Evolutionary conservation across 1,140 invertebrate species (phyloP).

Genomic region (Drosophila auraria): DNA sequence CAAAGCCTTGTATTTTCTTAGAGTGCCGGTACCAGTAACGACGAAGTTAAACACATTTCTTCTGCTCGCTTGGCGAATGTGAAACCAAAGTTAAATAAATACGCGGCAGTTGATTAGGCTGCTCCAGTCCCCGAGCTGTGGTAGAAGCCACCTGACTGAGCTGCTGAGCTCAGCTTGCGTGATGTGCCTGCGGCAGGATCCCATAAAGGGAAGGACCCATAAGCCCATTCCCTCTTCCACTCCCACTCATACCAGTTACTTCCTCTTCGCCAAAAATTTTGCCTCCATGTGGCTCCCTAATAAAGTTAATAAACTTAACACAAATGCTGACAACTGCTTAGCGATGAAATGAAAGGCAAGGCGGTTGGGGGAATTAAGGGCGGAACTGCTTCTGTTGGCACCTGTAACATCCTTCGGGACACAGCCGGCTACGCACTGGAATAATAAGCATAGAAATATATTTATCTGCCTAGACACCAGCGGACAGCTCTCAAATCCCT

Average conservation of each 20-base stretch:
- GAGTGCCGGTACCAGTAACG: neutral
- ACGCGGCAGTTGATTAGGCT: conserved; percentile 77
- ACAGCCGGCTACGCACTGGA: conserved; percentile 67
- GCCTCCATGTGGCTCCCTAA: conserved; percentile 53
- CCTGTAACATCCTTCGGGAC: conserved; percentile 61
- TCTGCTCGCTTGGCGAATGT: conserved; percentile 58
- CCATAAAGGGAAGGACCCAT: conserved; percentile 3
- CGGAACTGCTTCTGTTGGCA: conserved; percentile 48
- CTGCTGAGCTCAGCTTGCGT: conserved; percentile 54
- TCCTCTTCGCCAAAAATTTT: neutral
- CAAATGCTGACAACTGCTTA: conserved; percentile 67
- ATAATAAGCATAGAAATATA: conserved; percentile 68
- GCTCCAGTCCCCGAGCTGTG: conserved; percentile 4
- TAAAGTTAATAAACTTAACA: conserved; percentile 64
- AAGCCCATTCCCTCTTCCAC: neutral
- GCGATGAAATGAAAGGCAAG: conserved; percentile 20
- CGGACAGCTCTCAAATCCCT: conserved; percentile 11
- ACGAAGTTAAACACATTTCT: conserved; percentile 42
- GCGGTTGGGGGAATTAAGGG: neutral
- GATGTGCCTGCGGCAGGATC: conserved; percentile 43
- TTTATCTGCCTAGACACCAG: conserved; percentile 57
- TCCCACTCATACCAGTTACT: neutral
- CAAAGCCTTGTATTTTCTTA: too few species aligned
- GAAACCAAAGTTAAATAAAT: conserved; percentile 80
- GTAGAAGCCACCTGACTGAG: conserved; percentile 9